Evolutionary conservation across 1,140 invertebrate genomes (phyloP), one percentile per base, ranked within the genome.

Genomic region (Amyelois transitella): DNA sequence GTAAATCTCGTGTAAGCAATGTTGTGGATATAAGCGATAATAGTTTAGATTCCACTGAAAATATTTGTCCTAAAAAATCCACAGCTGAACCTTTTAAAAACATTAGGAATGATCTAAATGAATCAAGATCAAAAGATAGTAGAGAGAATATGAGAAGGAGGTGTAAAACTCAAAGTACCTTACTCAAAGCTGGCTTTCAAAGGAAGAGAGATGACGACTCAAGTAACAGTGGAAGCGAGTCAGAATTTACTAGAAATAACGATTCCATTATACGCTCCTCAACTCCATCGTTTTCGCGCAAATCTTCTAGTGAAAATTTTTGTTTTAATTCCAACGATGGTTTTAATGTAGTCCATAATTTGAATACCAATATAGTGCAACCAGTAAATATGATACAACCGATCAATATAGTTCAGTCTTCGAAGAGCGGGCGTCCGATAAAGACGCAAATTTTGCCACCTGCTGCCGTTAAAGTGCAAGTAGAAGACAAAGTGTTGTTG

Each of bases 401-500:
- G 7, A 83, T 88, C 66, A 79, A 73, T 69, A 86, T 87, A 38
- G 70, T 87, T 10, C 80, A 83, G 47, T 72, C 81, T 1, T 53
- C 43, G 32, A 85, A 76, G 43, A 82, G 78, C 64, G 85, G 80
- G 2, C 75, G 80, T 43, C 72, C 77, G 5, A 72, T 81, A 54
- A 76, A 81, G 54, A 80, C 81, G 5, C 83, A 82, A 51, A 84
- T 86, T 48, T 52, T 85, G 38, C 77, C 83, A 3, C 87, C 88
- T 0, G 83, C 86, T 0, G 82, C 91, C 0, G 90, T 93, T 2
- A 92, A 92, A 75, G 90, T 94, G 0, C 88, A 91, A 62, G 89
- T 94, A 19, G 88, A 92, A 64, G 90, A 92, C 32, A 92, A 91
- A 72, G 67, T 92, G 1, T 85, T 93, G 51, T 70, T 93, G 32